A percentile compares a stretch with the other conserved stretches of the same genome.
phyloP scores from a whole-genome alignment of 2,888 invertebrate species.

The Leistus spinibarbis region DNA sequence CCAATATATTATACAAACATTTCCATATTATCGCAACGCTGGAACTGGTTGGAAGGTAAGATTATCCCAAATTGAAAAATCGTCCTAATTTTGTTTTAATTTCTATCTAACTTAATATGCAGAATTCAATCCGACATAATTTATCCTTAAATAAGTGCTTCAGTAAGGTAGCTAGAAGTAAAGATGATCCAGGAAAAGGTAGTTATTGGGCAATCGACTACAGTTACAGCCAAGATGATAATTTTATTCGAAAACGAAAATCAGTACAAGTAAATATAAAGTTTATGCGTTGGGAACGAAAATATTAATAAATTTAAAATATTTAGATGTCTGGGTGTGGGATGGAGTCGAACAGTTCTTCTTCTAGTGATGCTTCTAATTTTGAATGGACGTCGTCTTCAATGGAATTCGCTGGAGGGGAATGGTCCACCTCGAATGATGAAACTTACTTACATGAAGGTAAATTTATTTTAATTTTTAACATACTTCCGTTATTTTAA shows the following conservation, averaged over 20 bases:
- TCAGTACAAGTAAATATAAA: constrained; percentile 58
- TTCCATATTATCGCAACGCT: constrained; percentile 73
- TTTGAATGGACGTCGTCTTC: constrained; percentile 36
- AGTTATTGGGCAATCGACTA: constrained; percentile 69
- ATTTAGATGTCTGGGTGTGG: constrained; percentile 64
- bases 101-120: constrained; percentile 49
- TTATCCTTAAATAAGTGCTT: constrained; percentile 75
- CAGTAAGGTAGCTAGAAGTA: constrained; percentile 72
- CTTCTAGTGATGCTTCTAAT: constrained; percentile 58
- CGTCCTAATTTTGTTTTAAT: constrained; percentile 27
- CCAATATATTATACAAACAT: constrained; percentile 73
- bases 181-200: constrained; percentile 75
- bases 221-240: constrained; percentile 63
- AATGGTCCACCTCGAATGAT: constrained; percentile 22
- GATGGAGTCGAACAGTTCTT: constrained; percentile 61
- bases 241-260: constrained; percentile 60
- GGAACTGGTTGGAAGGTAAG: constrained; percentile 75
- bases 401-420: constrained; percentile 14
- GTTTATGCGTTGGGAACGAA: not conserved
- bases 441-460: constrained; percentile 29
- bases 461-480: too few relatives aligned
- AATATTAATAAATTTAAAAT: constrained; percentile 2
- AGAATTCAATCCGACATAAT: constrained; percentile 77
- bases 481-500: too few relatives aligned
- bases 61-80: constrained; percentile 25